phyloP scores from a whole-genome alignment of 2,113 vertebrate species.

The Fregetta grallaria region DNA sequence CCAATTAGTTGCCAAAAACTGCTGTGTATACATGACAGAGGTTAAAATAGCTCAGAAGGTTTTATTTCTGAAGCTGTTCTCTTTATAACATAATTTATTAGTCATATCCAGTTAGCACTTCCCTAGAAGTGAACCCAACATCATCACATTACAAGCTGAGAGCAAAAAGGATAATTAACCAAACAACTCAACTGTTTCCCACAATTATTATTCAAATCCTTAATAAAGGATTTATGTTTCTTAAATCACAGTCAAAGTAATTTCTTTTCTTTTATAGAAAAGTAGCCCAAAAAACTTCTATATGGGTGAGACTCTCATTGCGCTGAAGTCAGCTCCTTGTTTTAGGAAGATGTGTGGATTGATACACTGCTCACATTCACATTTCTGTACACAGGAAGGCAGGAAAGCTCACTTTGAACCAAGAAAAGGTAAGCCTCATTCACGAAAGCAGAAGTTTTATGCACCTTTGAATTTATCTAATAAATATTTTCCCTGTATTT shows the following conservation, averaged over 20 bases:
- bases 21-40: conserved; percentile 29
- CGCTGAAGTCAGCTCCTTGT: background rate
- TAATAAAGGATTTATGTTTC: conserved; percentile 19
- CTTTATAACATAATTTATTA: conserved; percentile 47
- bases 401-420: background rate
- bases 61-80: conserved; percentile 41
- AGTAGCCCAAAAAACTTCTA: background rate
- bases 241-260: conserved; percentile 7
- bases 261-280: background rate
- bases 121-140: conserved; percentile 18
- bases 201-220: conserved; percentile 60
- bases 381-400: background rate
- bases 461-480: background rate
- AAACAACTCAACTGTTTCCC: conserved; percentile 29
- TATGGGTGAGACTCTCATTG: background rate
- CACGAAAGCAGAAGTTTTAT: background rate
- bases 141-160: background rate
- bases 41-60: conserved; percentile 54
- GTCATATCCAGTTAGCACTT: conserved; percentile 50
- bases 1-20: conserved; percentile 18
- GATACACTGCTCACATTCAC: background rate
- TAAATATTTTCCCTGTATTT: background rate
- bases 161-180: conserved; percentile 45
- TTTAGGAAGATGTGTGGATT: background rate
- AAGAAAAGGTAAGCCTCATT: background rate